These are phyloP conservation scores for Athalia circularis DNA, from an alignment of 2,888 invertebrate species.

Conservation along the genomic window DNA sequence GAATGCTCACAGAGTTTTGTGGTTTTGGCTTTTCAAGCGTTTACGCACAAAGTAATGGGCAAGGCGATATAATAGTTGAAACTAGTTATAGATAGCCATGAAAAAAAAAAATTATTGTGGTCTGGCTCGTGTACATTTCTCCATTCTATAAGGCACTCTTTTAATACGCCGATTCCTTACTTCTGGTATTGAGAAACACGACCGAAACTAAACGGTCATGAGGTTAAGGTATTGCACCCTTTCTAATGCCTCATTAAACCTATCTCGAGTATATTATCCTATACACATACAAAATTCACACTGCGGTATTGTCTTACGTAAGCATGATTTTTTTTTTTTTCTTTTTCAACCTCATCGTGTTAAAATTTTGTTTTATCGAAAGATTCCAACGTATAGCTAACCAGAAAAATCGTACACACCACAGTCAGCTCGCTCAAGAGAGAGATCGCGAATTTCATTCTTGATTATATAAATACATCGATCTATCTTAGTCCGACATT, in stretches of 20 bases:
- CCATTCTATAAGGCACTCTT: slow-evolving; percentile 29
- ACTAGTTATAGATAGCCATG: slow-evolving; percentile 7
- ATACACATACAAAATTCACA: background rate
- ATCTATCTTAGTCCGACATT: slow-evolving; percentile 27
- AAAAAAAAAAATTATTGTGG: slow-evolving; percentile 16
- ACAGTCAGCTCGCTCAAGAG: slow-evolving; percentile 12
- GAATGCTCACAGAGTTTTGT: background rate
- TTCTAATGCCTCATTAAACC: slow-evolving; percentile 1
- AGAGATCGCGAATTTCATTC: slow-evolving; percentile 31
- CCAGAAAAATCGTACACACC: slow-evolving; percentile 32
- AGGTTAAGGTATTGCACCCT: slow-evolving; percentile 32
- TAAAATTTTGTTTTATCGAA: slow-evolving; percentile 11
- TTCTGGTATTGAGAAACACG: slow-evolving; percentile 27
- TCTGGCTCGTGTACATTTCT: slow-evolving; percentile 5
- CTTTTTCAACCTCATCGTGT: background rate
- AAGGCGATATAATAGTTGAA: background rate
- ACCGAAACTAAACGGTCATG: background rate
- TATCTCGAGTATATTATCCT: too few species aligned
- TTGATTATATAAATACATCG: slow-evolving; percentile 22
- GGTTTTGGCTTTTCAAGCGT: slow-evolving; percentile 1
- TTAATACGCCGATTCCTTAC: slow-evolving; percentile 28
- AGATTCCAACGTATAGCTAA: background rate
- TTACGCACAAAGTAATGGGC: slow-evolving; percentile 11
- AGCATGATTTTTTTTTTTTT: background rate
- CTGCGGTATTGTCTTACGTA: slow-evolving; percentile 12